Base-by-base conservation (phyloP, 2,888 invertebrate species). In the Andrena bicolor region DNA sequence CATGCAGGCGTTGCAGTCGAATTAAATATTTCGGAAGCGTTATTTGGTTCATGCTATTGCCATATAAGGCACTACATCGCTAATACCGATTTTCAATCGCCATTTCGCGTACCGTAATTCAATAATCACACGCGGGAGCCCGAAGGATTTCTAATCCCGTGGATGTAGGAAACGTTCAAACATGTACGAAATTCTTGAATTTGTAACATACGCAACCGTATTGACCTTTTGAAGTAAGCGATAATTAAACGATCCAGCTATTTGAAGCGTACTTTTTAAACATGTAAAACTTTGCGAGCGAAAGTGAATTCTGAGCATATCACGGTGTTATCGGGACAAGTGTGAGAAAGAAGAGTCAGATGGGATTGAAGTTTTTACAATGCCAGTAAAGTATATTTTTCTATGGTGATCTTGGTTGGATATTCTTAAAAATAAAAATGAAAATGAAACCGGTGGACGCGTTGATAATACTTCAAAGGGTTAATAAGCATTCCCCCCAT, bases 11-110 rank as follows among this genome's bases (percentile, higher is more conserved):
- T 81, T 71, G n/a, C 35, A 32, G 4, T 28, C 20, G 8, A 65
- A 10, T 49, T 30, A 53, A 8, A 63, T 20, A 61, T 60, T 60
- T 20, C 7, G n/a, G 26, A 64, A 41, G 35, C 60, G 53, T 66
- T 41, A 58, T 74, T 84, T 84, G 84, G 76, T 84, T 76, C 75
- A 60, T 80, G 84, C 74, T 80, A 80, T 77, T 78, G 49, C 61
- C 76, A 61, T 75, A 70, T 61, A 76, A 74, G 68, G 74, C 64
- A 77, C 77, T 69, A 75, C 77, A 75, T 80, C 70, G 73, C 70
- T 83, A 58, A 75, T 74, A 74, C 64, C 71, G 48, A 76, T 77
- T 77, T 76, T 77, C 60, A 77, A 80, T 80, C 73, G 76, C 71
- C 84, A 60, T 71, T 80, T 84, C 70, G 58, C 76, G 35, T 72